These are phyloP conservation scores for Nebria brevicollis DNA, from an alignment of 2,888 invertebrate species.

Conservation along the genomic window DNA sequence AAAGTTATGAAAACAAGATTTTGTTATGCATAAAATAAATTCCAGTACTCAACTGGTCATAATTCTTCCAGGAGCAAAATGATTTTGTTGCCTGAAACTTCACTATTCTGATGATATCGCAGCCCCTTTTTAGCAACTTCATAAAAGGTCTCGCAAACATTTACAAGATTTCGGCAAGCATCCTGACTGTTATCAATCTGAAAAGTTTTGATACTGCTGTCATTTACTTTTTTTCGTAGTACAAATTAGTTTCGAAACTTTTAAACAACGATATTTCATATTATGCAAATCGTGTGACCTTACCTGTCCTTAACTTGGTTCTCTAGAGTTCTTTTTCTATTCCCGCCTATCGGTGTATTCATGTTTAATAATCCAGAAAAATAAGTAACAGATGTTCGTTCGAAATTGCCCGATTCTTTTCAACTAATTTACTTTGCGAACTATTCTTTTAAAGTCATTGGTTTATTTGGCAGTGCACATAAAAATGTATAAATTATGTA, in stretches of 20 bases:
- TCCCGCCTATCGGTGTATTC: constrained; percentile 30
- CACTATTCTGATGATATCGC: neutral
- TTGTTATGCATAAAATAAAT: neutral
- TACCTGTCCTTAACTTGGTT: constrained; percentile 37
- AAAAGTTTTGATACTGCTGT: constrained; percentile 44
- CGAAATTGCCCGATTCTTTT: neutral
- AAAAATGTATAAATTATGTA: neutral
- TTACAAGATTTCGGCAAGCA: constrained; percentile 32
- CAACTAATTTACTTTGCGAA: neutral
- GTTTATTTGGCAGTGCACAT: neutral
- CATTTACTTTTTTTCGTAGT: constrained; percentile 36
- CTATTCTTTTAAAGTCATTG: neutral
- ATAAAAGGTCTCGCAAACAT: constrained; percentile 13
- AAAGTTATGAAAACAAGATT: neutral
- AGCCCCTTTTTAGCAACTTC: neutral
- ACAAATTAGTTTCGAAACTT: constrained; percentile 45
- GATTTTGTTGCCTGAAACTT: neutral
- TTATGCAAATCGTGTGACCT: constrained; percentile 43
- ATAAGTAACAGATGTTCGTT: neutral
- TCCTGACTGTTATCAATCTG: constrained; percentile 43
- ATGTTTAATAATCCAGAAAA: constrained; percentile 34
- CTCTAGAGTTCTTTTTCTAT: constrained; percentile 18
- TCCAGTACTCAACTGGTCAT: neutral
- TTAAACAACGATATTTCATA: constrained; percentile 47
- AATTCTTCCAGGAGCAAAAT: neutral